Evolutionary conservation across 2,888 invertebrate species (phyloP).

Genomic region (Prenolepis imparis): DNA sequence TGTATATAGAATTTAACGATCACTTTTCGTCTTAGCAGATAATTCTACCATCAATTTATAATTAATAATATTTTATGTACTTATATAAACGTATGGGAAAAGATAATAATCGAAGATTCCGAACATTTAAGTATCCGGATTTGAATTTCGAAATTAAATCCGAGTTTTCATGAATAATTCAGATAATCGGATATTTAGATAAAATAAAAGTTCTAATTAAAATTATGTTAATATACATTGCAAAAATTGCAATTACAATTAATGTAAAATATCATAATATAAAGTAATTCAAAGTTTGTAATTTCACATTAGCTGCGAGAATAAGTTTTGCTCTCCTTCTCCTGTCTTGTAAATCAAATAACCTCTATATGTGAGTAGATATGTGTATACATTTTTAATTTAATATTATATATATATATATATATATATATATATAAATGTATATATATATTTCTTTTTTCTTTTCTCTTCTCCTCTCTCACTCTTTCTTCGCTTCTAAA

Average conservation of each 20-base stretch:
- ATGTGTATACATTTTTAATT: no score
- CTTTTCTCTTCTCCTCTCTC: neutral
- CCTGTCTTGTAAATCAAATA: neutral
- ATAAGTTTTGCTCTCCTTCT: neutral
- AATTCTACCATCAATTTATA: neutral
- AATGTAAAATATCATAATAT: neutral
- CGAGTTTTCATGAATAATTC: neutral
- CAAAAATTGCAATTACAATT: neutral
- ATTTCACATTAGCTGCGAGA: neutral
- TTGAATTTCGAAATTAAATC: neutral
- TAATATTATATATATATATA: no score
- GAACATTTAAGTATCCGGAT: neutral
- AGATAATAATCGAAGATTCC: neutral
- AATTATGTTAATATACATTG: neutral
- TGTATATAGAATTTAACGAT: neutral
- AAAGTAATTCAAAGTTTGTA: neutral
- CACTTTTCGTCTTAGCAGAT: neutral
- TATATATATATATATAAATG: no score
- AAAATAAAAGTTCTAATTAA: neutral
- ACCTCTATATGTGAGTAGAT: no score
- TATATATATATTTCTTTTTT: no score
- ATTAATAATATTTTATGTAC: neutral
- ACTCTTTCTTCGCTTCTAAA: slow-evolving; percentile 9
- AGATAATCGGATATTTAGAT: neutral
- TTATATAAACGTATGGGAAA: neutral